Evolutionary conservation across 2,888 invertebrate species (phyloP), one percentile per base, ranked within the genome.

Genomic region (Platypus cylindrus): DNA sequence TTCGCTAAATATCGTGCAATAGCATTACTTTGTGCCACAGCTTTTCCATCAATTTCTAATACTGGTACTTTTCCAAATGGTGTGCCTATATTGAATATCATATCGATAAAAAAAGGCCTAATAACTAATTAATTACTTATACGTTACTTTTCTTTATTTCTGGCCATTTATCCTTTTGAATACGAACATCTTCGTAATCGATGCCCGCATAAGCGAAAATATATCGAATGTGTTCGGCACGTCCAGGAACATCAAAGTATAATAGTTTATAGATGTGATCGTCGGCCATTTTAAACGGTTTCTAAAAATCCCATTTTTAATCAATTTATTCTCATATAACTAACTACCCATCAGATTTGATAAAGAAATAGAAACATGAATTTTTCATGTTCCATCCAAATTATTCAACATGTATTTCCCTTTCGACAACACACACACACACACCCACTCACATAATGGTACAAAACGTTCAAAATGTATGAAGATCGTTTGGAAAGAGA

Each of bases 1-100:
- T 61, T 59, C 1, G 71, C 73, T 38, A 73, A 52, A 55, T 67
- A 70, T 48, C 72, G 59, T 4, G 67, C 67, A 36, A 73, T 67
- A 5, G 73, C 70, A 45, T 66, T 66, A 42, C 69, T 69, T 46
- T 73, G 71, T 20, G 66, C 64, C 23, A 69, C 60, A 33, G 58
- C 56, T 43, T 65, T 63, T n/a, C 70, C 73, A 47, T 73, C 69
- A 35, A 71, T 63, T 53, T 72, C 70, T 48, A 73, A 51, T 15
- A 71, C 66, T 2, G 73, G 73, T 27, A 73, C 55, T 59, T 66
- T 66, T 31, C 70, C 70, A 45, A 68, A 71, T 7, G 71, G 71
- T 54, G 65, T 66, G 32, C 56, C 71, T 72, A 15, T 22, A 18
- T 24, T 11, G n/a, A 14, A 14, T 12, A 25, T 24, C 8, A 33